A percentile compares a stretch with the other conserved stretches of the same genome.
phyloP scores from a whole-genome alignment of 2,113 vertebrate species.

The Leucopsar rothschildi region DNA sequence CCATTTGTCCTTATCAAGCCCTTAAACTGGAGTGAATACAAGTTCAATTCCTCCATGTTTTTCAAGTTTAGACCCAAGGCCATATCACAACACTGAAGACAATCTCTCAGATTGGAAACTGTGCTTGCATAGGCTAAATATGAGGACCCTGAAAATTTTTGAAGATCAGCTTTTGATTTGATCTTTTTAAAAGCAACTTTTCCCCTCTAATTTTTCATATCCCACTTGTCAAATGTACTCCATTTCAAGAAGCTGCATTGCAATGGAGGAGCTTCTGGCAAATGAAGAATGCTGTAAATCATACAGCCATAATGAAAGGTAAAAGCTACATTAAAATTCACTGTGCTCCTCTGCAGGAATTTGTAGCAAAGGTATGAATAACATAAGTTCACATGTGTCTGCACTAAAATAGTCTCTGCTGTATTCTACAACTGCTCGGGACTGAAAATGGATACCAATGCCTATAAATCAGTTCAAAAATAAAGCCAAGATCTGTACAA shows the following conservation, averaged over 20 bases:
- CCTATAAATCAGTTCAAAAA: neutral
- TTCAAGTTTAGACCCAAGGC: neutral
- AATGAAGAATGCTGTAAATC: neutral
- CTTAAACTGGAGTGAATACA: neutral
- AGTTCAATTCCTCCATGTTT: neutral
- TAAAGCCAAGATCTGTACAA: neutral
- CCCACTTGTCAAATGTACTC: neutral
- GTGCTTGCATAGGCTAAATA: neutral
- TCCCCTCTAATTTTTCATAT: neutral
- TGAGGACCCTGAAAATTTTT: neutral
- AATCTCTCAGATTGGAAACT: neutral
- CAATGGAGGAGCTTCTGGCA: neutral
- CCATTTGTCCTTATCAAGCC: neutral
- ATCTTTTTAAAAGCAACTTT: neutral
- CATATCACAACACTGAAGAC: neutral
- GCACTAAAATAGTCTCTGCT: neutral
- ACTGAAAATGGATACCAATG: neutral
- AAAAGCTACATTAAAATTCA: slow-evolving; percentile 9
- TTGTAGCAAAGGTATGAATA: neutral
- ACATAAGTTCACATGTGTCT: neutral
- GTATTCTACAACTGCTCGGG: neutral
- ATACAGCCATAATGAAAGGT: neutral
- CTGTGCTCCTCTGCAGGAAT: neutral
- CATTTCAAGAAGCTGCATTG: neutral
- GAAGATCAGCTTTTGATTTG: neutral